Base-by-base conservation (phyloP, 2,113 vertebrate species). In the Chaetodon auriga region DNA sequence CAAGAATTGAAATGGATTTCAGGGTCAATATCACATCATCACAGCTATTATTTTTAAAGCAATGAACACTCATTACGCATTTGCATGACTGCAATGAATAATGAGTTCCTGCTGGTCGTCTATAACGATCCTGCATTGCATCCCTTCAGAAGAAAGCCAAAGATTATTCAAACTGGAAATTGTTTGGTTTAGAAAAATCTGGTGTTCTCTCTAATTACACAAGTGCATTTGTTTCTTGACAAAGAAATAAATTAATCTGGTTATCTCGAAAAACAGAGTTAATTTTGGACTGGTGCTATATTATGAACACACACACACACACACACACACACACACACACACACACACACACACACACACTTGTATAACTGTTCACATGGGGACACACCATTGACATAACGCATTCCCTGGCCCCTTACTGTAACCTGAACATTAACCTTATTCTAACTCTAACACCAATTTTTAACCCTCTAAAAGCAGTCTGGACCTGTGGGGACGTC, bases 1-100 rank as follows among this genome's bases (percentile, higher is more conserved):
- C 73, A 85, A 79, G 60, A 87, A 86, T 41, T 76, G 62, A 85
- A 92, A 93, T 93, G 54, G 89, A 94, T 93, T 93, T 90, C 68
- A 78, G 82, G 81, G 90, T 92, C 90, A 89, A 91, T 92, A 94
- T 81, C 78, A 82, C 84, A 87, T 89, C 78, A 75, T 85, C 64
- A 74, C 53, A 51, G 64, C 71, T 81, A 82, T 89, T 87, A 83
- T 78, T 90, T 87, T 90, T 72, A 80, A 78, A 85, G 78, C 70
- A 84, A 75, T 57, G 46, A 66, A 82, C 75, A 68, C 43, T 87
- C 41, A 82, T 87, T 87, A 75, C 46, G 51, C 60, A 82, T 82
- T 85, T 89, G 81, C 75, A 86, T 87, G 85, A 81, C 76, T 79
- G 65, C 51, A 58, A 18, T 60, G 49, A 90, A 68, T 87, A 87